Evolutionary conservation across 2,888 invertebrate genomes (phyloP).

Genomic region (Seira musarum): DNA sequence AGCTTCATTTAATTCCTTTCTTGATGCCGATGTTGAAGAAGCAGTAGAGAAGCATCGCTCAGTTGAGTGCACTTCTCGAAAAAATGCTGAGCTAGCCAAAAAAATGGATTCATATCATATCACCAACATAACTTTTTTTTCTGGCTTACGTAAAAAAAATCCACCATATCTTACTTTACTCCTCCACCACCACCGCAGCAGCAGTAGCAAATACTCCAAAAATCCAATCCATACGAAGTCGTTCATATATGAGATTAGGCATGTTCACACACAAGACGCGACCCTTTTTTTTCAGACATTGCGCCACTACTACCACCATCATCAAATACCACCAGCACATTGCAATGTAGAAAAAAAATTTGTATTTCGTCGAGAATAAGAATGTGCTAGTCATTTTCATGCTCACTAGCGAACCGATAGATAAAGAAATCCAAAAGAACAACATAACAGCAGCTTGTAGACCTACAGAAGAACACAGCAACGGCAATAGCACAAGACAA

Average conservation of each 20-base stretch:
- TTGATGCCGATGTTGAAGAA: constrained; percentile 17
- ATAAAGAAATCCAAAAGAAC: constrained; percentile 14
- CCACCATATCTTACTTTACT: too few relatives aligned
- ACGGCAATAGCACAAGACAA: background rate
- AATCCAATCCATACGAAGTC: too few relatives aligned
- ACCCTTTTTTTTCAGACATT: constrained; percentile 28
- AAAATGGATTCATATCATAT: background rate
- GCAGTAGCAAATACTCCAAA: too few relatives aligned
- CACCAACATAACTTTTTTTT: background rate
- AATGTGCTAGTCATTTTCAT: constrained; percentile 45
- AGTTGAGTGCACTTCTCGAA: constrained; percentile 46
- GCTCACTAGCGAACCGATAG: constrained; percentile 31
- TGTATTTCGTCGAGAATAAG: background rate
- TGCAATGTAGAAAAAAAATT: background rate
- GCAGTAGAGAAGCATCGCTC: background rate
- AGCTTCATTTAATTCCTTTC: constrained; percentile 20
- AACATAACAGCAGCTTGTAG: too few relatives aligned
- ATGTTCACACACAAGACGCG: background rate
- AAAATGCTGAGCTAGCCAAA: background rate
- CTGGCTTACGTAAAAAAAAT: too few relatives aligned
- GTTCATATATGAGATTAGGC: background rate
- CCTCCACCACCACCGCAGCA: too few relatives aligned
- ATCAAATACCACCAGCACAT: too few relatives aligned
- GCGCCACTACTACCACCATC: too few relatives aligned
- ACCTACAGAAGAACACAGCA: too few relatives aligned